A percentile compares a stretch with the other conserved stretches of the same genome.
phyloP scores from a whole-genome alignment of 2,113 vertebrate species.

The Psittacus erithacus region DNA sequence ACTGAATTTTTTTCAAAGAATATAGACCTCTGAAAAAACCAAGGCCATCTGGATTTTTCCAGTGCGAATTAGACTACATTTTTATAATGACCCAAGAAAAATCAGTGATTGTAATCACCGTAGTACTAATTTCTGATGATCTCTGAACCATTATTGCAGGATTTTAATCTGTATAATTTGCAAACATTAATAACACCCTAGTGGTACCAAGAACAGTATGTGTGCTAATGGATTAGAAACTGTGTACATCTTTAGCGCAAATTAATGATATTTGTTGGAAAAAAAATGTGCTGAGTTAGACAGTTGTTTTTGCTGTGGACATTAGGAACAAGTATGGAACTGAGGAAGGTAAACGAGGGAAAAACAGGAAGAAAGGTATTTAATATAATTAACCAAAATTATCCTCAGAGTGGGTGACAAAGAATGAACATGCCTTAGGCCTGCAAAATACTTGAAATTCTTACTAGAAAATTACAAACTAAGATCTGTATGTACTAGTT shows the following conservation, averaged over 20 bases:
- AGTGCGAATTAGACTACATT: neutral
- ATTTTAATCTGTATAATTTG: neutral
- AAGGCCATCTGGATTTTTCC: neutral
- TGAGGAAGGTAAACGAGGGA: neutral
- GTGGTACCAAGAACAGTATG: neutral
- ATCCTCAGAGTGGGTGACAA: fast-evolving
- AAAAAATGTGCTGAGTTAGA: neutral
- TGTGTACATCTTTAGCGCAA: neutral
- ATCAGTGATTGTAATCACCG: neutral
- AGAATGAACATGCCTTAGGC: neutral
- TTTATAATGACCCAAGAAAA: neutral
- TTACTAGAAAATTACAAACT: neutral
- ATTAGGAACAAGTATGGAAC: neutral
- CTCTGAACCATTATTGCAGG: neutral
- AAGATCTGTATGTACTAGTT: too few relatives aligned
- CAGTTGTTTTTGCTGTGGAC: neutral
- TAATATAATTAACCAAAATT: neutral
- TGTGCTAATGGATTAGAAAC: neutral
- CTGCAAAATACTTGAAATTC: neutral
- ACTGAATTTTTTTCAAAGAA: neutral
- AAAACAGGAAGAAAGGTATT: neutral
- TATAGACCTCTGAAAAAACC: neutral
- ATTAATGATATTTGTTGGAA: neutral
- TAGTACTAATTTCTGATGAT: neutral
- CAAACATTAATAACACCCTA: neutral